Evolutionary conservation across 1,140 invertebrate species (phyloP).

Genomic region (Conus ventricosus): DNA sequence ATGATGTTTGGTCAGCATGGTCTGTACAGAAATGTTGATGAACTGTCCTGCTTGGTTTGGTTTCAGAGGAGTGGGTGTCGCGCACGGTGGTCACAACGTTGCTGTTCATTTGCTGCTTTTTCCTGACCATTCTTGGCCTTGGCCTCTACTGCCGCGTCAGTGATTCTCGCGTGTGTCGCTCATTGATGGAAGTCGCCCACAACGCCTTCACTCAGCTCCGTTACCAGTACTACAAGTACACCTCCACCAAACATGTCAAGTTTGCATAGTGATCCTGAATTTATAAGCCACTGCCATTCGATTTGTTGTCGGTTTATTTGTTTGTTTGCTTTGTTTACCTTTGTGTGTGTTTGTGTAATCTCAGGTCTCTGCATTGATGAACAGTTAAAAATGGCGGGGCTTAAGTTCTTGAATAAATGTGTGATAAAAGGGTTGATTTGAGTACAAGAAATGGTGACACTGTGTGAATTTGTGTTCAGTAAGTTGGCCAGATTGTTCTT

Average conservation of each 20-base stretch:
- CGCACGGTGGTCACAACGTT: conserved; percentile 55
- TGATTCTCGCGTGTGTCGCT: conserved; percentile 45
- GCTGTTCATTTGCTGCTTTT: conserved; percentile 51
- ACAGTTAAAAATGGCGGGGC: too few relatives aligned
- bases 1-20: too few relatives aligned
- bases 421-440: too few relatives aligned
- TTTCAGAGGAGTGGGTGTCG: conserved; percentile 61
- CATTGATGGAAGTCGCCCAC: conserved; percentile 40
- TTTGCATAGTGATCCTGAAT: conserved; percentile 6
- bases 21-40: too few relatives aligned
- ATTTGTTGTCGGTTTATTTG: not conserved
- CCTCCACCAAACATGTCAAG: conserved; percentile 43
- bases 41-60: not conserved
- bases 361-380: not conserved
- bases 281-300: not conserved
- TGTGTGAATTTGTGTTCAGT: too few relatives aligned
- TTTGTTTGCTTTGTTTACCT: not conserved
- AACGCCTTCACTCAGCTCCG: conserved; percentile 50
- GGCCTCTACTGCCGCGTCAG: conserved; percentile 59
- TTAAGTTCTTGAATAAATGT: too few relatives aligned
- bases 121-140: conserved; percentile 56
- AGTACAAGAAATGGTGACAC: too few relatives aligned
- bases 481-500: too few relatives aligned
- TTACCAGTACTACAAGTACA: conserved; percentile 60
- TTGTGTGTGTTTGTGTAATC: not conserved